Evolutionary conservation across 2,797 vertebrate species (phyloP).

Genomic region (Somateria mollissima): DNA sequence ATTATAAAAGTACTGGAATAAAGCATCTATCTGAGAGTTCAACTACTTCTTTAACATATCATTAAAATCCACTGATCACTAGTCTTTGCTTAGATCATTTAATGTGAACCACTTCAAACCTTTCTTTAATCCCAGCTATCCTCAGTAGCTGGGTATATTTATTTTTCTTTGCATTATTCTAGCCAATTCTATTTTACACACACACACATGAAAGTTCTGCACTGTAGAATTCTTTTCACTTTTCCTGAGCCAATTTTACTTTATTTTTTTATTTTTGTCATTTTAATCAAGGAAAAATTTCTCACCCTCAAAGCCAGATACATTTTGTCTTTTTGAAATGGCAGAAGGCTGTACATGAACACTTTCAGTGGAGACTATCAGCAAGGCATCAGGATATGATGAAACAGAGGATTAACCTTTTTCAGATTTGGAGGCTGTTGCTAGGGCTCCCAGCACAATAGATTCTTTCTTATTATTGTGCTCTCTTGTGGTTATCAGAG

Average conservation of each 20-base stretch:
- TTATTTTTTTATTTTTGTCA: not conserved
- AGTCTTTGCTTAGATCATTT: not conserved
- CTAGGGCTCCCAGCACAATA: not conserved
- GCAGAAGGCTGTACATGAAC: not conserved
- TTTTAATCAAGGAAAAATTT: not conserved
- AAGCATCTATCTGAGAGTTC: not conserved
- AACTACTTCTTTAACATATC: not conserved
- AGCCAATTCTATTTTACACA: not conserved
- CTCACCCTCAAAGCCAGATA: not conserved
- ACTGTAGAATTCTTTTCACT: not conserved
- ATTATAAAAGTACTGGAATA: not conserved
- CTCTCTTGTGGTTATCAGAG: not conserved
- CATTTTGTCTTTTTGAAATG: not conserved
- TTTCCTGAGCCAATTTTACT: not conserved
- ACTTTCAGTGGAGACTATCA: not conserved
- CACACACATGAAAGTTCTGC: not conserved
- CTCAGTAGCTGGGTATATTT: not conserved
- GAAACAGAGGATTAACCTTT: not conserved
- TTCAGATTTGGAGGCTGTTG: not conserved
- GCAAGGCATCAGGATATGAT: not conserved
- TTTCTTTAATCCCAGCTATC: not conserved
- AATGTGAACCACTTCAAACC: not conserved
- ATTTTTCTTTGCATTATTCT: not conserved
- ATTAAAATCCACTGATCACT: not conserved
- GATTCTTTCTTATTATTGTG: not conserved